Base-by-base conservation (phyloP, 92 coral and sea anemone genomes). In the Epizoanthus rinbou region DNA sequence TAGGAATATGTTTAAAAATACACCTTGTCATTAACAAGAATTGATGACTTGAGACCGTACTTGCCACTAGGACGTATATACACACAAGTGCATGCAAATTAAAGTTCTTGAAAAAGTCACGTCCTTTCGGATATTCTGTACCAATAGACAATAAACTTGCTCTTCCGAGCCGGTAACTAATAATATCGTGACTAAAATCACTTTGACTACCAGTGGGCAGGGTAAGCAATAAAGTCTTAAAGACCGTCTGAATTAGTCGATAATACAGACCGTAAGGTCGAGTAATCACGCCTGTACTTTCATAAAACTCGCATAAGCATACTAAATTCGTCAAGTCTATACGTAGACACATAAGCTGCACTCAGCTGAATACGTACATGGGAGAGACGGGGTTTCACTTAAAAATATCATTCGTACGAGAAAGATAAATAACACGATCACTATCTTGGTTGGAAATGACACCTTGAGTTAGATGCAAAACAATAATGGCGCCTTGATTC, bases 151-250 rank as follows among this genome's bases (percentile, higher is more conserved):
- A 23, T 9, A 78, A 41, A 22, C 18, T 78, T 37, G 16, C 82
- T 60, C 47, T 62, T 62, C 17, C 35, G 37, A 0, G 82, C 82
- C 71, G 81, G 81, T 57, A 17, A 24, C n/a, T 45, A 41, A 3
- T 62, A 78, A 62, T 78, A 78, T 60, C 71, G 71, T 78, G 82
- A 78, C 82, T 78, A 45, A 57, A 58, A 57, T 31, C 56, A 58
- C 35, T 43, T 78, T 21, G 25, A 59, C 28, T 41, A 16, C 18
- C 21, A 78, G 59, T 78, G 23, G 23, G 65, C 64, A 62, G 41
- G n/a, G n/a, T n/a, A n/a, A n/a, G n/a, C n/a, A n/a, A n/a, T n/a
- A n/a, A n/a, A n/a, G n/a, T n/a, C n/a, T n/a, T n/a, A 28, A 28
- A 62, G 41, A 63, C 82, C 25, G 24, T 78, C 82, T 60, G 43